Percentiles rank a stretch among this genome's conserved stretches.
These are phyloP conservation scores for Dolichotis patagonum DNA, from an alignment of 2,113 vertebrate genomes.

Conservation along the genomic window DNA sequence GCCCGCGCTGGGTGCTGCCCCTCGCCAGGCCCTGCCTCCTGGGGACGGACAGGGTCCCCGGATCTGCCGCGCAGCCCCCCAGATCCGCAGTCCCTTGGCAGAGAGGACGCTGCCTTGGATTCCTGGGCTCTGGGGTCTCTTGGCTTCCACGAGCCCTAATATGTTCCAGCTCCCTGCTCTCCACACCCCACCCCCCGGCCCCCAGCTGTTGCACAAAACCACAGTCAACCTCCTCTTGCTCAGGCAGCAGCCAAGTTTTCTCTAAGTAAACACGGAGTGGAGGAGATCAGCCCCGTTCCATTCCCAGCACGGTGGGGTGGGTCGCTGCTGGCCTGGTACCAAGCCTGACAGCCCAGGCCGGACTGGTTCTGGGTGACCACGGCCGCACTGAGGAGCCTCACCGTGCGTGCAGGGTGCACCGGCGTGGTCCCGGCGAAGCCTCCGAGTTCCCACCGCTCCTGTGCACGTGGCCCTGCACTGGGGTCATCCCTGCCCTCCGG, in stretches of 20 bases:
- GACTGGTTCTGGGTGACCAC: not conserved
- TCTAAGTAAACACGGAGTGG: conserved; percentile 73
- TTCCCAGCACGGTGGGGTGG: conserved; percentile 54
- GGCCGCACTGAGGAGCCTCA: not conserved
- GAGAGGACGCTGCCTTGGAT: not conserved
- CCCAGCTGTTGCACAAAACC: conserved; percentile 76
- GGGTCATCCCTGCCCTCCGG: not conserved
- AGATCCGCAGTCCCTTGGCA: not conserved
- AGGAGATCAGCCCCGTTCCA: conserved; percentile 45
- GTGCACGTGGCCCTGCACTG: not conserved
- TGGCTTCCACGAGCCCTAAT: conserved; percentile 76
- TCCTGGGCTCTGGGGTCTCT: conserved; percentile 59
- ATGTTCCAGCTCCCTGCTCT: conserved; percentile 65
- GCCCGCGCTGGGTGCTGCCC: conserved; percentile 47
- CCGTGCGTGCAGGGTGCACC: not conserved
- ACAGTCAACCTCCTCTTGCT: conserved; percentile 62
- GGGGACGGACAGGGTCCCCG: not conserved
- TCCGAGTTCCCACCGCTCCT: not conserved
- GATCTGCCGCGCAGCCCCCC: not conserved
- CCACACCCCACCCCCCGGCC: not conserved
- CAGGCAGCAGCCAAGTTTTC: conserved; percentile 74
- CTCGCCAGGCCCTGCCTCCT: not conserved
- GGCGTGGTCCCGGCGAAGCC: fast-evolving
- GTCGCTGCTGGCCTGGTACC: conserved; percentile 44
- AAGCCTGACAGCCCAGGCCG: not conserved